phyloP scores from a whole-genome alignment of 2,797 vertebrate genomes.

The Antennarius maculatus region DNA sequence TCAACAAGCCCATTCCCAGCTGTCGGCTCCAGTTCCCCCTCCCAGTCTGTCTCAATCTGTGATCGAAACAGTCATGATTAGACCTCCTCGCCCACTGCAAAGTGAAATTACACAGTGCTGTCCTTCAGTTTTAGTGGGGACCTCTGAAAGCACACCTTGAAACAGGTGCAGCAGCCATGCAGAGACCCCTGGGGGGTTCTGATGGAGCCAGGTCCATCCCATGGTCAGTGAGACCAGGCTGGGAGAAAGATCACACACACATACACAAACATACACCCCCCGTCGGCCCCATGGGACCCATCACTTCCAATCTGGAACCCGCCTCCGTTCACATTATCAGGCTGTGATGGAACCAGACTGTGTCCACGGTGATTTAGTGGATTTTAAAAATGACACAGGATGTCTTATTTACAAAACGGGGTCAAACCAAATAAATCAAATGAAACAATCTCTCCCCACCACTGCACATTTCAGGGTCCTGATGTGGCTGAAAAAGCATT shows the following conservation, averaged over 20 bases:
- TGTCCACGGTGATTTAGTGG: background rate
- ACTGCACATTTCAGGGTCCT: background rate
- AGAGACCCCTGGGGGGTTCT: background rate
- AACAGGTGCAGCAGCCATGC: background rate
- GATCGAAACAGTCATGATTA: conserved; percentile 70
- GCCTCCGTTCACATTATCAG: conserved; percentile 31
- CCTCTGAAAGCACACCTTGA: conserved; percentile 10
- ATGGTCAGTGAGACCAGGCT: background rate
- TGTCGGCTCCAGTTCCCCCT: conserved; percentile 57
- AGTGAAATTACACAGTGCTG: conserved; percentile 40
- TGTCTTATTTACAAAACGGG: background rate
- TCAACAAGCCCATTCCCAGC: conserved; percentile 66
- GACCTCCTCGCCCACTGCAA: conserved; percentile 24
- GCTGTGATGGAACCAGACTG: conserved; percentile 26
- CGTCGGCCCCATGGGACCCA: conserved; percentile 36
- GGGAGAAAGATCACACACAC: conserved; percentile 4
- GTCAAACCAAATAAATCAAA: background rate
- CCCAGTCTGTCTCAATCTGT: conserved; percentile 65
- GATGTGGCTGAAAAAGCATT: background rate
- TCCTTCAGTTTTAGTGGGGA: conserved; percentile 28
- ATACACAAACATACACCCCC: background rate
- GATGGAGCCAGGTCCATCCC: background rate
- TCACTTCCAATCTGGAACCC: conserved; percentile 44
- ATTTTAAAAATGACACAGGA: background rate
- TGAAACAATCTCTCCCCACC: background rate